Evolutionary conservation across 2,888 invertebrate species (phyloP).

Genomic region (Epinotia brunnichana): DNA sequence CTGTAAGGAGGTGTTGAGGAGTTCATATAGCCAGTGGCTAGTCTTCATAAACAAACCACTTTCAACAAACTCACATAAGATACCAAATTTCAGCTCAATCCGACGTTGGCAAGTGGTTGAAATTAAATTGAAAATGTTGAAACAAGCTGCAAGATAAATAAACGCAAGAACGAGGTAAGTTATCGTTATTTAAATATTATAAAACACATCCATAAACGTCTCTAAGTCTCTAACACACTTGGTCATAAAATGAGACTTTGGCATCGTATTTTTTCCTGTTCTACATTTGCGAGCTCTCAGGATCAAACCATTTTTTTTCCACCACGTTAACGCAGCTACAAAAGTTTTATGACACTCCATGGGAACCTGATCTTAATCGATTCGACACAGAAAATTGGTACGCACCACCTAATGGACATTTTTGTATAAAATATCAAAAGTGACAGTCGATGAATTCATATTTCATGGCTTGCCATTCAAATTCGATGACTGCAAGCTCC

Average conservation of each 20-base stretch:
- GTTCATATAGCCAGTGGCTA: not conserved
- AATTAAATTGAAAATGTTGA: not conserved
- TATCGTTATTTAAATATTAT: not conserved
- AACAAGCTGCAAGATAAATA: too few relatives aligned
- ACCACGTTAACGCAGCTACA: conserved; percentile 1
- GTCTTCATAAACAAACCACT: too few relatives aligned
- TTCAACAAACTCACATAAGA: not conserved
- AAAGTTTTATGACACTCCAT: conserved; percentile 26
- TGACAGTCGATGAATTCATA: conserved; percentile 12
- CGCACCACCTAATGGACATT: conserved; percentile 7
- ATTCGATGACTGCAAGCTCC: not conserved
- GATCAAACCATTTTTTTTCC: conserved; percentile 28
- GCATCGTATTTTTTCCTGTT: not conserved
- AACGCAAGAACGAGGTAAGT: too few relatives aligned
- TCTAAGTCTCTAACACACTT: not conserved
- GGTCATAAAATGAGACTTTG: conserved; percentile 3
- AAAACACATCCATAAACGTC: conserved; percentile 9
- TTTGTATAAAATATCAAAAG: conserved; percentile 10
- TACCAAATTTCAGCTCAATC: not conserved
- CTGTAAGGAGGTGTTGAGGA: not conserved
- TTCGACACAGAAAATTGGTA: conserved; percentile 38
- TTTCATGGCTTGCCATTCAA: conserved; percentile 3
- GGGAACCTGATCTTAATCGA: conserved; percentile 25
- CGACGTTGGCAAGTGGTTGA: not conserved
- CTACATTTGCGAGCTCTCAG: conserved; percentile 1